Base-by-base conservation (phyloP, 2,888 invertebrate species). In the Abrostola tripartita region DNA sequence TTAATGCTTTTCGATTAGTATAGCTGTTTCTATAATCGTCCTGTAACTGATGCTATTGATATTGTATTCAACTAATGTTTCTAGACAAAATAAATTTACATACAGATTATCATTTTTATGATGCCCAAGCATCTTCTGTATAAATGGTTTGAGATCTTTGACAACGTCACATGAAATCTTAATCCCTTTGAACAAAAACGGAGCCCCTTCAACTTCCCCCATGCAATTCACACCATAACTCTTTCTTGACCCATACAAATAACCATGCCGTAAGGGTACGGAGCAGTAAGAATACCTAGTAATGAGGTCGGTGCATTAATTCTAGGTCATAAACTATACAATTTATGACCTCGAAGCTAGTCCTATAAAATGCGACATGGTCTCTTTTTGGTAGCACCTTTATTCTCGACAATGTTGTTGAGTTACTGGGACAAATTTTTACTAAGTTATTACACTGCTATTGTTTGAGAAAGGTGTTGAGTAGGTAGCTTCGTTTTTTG, bases 221-320 rank as follows among this genome's bases (percentile, higher is more conserved):
- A 81, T 85, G 89, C 56, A 37, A 71, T 80, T 93, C 92, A 86
- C 93, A 93, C 91, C 88, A 87, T 92, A 90, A 90, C 85, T 92
- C 90, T 93, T 90, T 84, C 91, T 93, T 94, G 94, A 93, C 93
- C 94, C 92, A 91, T 88, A 90, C 90, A 91, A 88, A 88, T 86
- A 88, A 88, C 89, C 87, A 70, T 83, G 4, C 24, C 79, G 68
- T 69, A 65, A 80, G 65, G 68, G 59, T 55, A 55, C 9, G 40
- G 40, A 42, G 66, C 54, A 84, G 74, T 76, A 92, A 94, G 94
- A 94, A 94, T 94, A 89, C 89, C 87, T 90, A 78, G 90, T 94
- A 94, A 94, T 94, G 94, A 94, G 91, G 85, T 84, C 82, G 81
- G 82, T 85, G 86, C 88, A 91, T 94, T 93, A 92, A 92, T 92